Evolutionary conservation across 2,113 vertebrate species (phyloP), one percentile per base, ranked within the genome.

Genomic region (Nibea albiflora): DNA sequence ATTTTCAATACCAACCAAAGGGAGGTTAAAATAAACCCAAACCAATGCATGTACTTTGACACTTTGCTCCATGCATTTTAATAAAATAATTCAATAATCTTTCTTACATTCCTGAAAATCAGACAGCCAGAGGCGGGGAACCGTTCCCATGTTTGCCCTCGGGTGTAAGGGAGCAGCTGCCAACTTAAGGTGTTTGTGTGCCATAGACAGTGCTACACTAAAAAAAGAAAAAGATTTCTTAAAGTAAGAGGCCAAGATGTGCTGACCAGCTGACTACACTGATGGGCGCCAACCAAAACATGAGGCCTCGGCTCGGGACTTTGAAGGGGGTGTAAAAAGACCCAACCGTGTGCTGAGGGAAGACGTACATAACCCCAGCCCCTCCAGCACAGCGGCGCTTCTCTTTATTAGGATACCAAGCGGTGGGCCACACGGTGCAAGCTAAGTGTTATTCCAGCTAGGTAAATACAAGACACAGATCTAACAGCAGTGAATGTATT

Each of bases 401-500:
- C 84, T 87, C 80, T 87, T 76, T 85, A 89, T 91, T 85, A 90
- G 35, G 80, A 88, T 83, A 84, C 76, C 2, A 24, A 78, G 79
- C 66, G n/a, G 78, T 56, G 73, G 73, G 82, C 85, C 47, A 14
- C 83, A 85, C 44, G 20, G 62, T 39, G 16, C 66, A 64, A 50
- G 56, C 87, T 81, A 70, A 89, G 79, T 92, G 90, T 92, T 94
- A 90, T 93, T 94, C 77, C 92, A 95, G 93, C 94, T 94, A 92
- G 71, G 81, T 88, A 92, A 95, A 95, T 71, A 93, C 82, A 86
- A 80, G 69, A 84, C 68, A 19, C 75, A 74, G 76, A 85, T 86
- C 83, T 85, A 31, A 80, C 77, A 75, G 81, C 86, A 31, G 78
- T 90, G 78, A 91, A 88, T 73, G 76, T 83, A 92, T 91, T 90